phyloP scores from a whole-genome alignment of 2,888 invertebrate genomes.

The Punctoribates punctum region DNA sequence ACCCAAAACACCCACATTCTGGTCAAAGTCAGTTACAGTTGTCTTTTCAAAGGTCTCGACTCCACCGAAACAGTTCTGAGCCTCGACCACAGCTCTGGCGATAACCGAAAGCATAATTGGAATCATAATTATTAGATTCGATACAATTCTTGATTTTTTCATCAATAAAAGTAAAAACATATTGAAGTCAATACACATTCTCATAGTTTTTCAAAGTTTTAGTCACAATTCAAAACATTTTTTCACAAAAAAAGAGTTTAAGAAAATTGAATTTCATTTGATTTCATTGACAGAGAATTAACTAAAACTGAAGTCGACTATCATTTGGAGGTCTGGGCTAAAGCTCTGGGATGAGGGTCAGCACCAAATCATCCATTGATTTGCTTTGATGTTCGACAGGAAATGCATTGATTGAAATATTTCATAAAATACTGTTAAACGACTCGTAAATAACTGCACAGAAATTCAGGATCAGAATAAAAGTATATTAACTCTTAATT shows the following conservation, averaged over 20 bases:
- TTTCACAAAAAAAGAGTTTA: background rate
- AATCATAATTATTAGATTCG: slow-evolving; percentile 35
- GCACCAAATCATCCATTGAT: background rate
- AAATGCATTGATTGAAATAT: background rate
- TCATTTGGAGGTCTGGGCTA: background rate
- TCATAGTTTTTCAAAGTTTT: slow-evolving; percentile 8
- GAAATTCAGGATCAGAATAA: background rate
- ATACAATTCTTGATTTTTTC: background rate
- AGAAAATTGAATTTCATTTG: too few relatives aligned
- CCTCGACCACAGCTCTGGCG: slow-evolving; percentile 38
- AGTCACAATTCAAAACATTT: slow-evolving; percentile 3
- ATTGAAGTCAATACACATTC: slow-evolving; percentile 23
- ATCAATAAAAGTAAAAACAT: background rate
- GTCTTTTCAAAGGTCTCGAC: slow-evolving; percentile 56
- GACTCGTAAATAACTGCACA: background rate
- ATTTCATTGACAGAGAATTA: background rate
- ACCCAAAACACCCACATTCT: slow-evolving; percentile 50
- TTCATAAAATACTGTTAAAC: background rate
- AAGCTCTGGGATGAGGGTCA: background rate
- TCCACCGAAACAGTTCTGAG: slow-evolving; percentile 54
- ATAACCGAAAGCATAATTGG: slow-evolving; percentile 43
- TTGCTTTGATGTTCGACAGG: slow-evolving; percentile 11
- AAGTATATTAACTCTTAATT: background rate
- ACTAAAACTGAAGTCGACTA: background rate
- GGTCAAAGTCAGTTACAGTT: slow-evolving; percentile 51